Evolutionary conservation across 2,888 invertebrate genomes (phyloP).

Genomic region (Nephrotoma flavescens): DNA sequence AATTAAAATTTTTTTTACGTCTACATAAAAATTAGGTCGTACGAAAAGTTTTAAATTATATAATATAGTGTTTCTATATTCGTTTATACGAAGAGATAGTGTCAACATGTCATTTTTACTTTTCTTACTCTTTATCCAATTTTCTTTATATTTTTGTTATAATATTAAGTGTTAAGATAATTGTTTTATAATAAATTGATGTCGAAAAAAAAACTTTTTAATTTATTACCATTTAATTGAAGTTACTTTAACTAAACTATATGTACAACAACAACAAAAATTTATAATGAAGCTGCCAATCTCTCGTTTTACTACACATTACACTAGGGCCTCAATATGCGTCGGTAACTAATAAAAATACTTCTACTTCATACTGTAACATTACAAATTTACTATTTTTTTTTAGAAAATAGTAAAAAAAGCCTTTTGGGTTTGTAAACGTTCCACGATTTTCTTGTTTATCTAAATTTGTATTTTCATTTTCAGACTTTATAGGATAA

Average conservation of each 20-base stretch:
- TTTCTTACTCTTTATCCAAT: background rate
- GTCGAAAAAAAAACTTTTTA: constrained; percentile 1
- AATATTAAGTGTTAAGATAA: background rate
- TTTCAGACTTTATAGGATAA: no score
- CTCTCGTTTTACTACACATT: background rate
- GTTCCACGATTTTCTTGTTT: no score
- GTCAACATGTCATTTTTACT: background rate
- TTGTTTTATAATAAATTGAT: constrained; percentile 6
- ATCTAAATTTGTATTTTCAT: no score
- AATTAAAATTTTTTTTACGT: background rate
- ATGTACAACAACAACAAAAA: background rate
- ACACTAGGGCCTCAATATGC: background rate
- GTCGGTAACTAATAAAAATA: no score
- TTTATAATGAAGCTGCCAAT: constrained; percentile 2
- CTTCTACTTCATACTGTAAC: no score
- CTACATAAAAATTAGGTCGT: background rate
- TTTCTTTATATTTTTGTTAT: background rate
- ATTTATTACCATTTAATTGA: constrained; percentile 4
- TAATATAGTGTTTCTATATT: background rate
- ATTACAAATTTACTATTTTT: background rate
- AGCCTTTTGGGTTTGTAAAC: background rate
- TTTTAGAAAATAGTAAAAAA: background rate
- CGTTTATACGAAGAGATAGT: background rate
- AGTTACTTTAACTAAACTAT: background rate
- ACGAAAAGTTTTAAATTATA: background rate